phyloP scores from a whole-genome alignment of 2,888 invertebrate species.

The Tenthredo mesomela region DNA sequence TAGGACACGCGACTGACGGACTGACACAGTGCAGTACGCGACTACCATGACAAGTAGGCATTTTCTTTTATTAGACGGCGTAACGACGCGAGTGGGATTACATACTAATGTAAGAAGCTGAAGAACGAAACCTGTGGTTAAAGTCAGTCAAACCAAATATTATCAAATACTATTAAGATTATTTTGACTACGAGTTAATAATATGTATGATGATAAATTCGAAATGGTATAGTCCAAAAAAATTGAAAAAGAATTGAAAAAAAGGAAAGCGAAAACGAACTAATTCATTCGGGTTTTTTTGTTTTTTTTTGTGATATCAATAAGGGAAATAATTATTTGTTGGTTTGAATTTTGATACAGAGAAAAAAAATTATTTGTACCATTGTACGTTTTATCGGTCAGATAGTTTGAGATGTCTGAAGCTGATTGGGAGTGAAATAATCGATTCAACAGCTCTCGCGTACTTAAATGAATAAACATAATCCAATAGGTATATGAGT shows the following conservation, averaged over 20 bases:
- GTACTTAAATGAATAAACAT: too few species aligned
- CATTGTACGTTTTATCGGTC: too few species aligned
- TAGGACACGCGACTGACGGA: slow-evolving; percentile 42
- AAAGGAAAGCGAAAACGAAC: too few species aligned
- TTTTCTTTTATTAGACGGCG: slow-evolving; percentile 21
- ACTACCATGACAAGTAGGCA: slow-evolving; percentile 13
- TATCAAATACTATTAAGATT: not conserved
- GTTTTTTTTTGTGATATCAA: too few species aligned
- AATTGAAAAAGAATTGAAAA: not conserved
- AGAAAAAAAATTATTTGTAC: too few species aligned
- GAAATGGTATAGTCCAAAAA: not conserved
- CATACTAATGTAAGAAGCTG: slow-evolving; percentile 13
- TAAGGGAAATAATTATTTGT: too few species aligned
- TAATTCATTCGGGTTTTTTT: too few species aligned
- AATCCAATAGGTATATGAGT: too few species aligned
- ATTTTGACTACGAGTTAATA: not conserved
- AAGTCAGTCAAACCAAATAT: not conserved
- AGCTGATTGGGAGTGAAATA: too few species aligned
- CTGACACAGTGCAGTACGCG: slow-evolving; percentile 33
- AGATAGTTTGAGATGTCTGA: too few species aligned
- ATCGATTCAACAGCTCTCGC: too few species aligned
- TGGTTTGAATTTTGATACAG: too few species aligned
- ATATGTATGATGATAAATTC: not conserved
- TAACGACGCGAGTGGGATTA: slow-evolving; percentile 18
- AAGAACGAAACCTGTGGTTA: not conserved